Conservation (phyloP, 2,113 vertebrate species). For the Rhineura floridana region DNA sequence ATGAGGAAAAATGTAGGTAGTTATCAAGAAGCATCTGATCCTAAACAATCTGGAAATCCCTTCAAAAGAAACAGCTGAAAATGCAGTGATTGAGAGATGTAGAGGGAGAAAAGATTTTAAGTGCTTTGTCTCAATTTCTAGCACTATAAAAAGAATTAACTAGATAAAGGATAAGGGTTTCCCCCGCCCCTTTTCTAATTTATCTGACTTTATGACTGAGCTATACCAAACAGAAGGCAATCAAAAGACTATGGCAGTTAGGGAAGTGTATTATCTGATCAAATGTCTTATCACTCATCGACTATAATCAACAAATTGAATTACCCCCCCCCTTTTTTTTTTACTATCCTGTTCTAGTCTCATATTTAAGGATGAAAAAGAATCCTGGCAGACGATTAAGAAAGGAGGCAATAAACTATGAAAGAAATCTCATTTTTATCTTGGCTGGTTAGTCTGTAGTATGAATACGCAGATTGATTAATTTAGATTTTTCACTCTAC, state of each 20-base stretch:
- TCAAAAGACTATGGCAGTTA: background rate
- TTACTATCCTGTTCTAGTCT: background rate
- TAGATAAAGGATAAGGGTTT: background rate
- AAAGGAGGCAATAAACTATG: background rate
- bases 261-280: background rate
- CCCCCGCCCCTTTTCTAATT: background rate
- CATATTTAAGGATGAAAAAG: background rate
- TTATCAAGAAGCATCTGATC: background rate
- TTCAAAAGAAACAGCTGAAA: background rate
- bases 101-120: background rate
- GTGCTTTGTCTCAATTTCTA: constrained; percentile 6
- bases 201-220: background rate
- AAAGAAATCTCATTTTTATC: background rate
- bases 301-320: background rate
- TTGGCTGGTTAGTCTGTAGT: background rate
- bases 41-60: background rate
- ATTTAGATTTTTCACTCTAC: background rate
- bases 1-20: background rate
- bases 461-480: background rate
- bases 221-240: background rate
- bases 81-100: background rate
- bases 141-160: background rate
- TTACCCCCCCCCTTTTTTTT: background rate
- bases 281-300: background rate
- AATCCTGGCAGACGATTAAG: background rate